Conservation (phyloP, 2,113 vertebrate species). For the Oreochromis aureus region DNA sequence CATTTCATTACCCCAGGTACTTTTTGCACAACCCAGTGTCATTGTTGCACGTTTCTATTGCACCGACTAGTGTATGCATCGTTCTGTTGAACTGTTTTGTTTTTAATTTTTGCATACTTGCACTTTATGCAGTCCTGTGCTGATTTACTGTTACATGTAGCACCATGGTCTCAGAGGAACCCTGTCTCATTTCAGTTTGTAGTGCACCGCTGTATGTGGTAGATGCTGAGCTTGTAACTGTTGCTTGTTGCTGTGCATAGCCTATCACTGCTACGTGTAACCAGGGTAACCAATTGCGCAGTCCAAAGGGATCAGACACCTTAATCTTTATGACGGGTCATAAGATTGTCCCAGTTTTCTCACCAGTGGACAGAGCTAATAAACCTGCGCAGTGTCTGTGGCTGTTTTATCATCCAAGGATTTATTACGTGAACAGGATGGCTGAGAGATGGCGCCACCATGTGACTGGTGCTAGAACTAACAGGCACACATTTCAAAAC, state of each 20-base stretch:
- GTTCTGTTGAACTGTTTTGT: background rate
- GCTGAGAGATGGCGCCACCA: background rate
- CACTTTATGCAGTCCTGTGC: background rate
- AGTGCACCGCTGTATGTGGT: background rate
- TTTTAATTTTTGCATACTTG: background rate
- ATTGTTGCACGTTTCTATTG: background rate
- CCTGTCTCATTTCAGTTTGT: too few relatives aligned
- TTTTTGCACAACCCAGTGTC: background rate
- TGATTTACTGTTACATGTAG: background rate
- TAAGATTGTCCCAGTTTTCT: background rate
- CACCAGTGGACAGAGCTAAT: background rate
- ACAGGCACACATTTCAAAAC: background rate
- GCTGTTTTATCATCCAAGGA: background rate
- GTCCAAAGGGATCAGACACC: background rate
- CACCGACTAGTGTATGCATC: background rate
- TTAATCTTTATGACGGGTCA: background rate
- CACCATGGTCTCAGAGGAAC: background rate
- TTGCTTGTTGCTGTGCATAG: background rate
- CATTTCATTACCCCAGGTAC: accelerated
- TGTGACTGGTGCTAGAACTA: background rate
- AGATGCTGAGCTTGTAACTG: background rate
- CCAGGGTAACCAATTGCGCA: background rate
- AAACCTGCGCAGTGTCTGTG: background rate
- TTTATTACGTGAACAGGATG: background rate
- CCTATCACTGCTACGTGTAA: background rate